Evolutionary conservation across 23 tunicate species (phyloP).

Genomic region (Oikopleura dioica): DNA sequence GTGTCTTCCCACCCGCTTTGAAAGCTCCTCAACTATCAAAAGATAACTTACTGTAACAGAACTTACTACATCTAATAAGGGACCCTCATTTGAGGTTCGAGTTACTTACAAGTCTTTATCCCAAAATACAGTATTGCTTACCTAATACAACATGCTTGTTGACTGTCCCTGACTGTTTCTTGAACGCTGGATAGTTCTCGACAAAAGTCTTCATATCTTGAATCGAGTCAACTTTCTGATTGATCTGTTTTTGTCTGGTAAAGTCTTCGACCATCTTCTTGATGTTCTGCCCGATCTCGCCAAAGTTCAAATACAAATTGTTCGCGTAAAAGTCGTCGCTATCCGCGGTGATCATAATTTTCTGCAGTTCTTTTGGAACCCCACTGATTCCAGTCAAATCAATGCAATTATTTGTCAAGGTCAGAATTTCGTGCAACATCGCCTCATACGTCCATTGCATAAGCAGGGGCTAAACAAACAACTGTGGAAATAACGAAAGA

Average conservation of each 20-base stretch:
- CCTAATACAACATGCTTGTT: conserved; percentile 63
- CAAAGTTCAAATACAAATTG: conserved; percentile 76
- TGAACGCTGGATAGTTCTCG: conserved; percentile 94
- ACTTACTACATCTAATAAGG: background rate
- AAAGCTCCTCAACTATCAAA: conserved; percentile 57
- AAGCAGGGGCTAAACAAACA: background rate
- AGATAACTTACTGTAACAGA: background rate
- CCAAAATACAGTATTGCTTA: background rate
- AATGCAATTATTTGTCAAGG: conserved; percentile 54
- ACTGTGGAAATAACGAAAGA: background rate
- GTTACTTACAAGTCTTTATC: background rate
- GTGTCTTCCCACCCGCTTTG: conserved; percentile 27
- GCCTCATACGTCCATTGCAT: conserved; percentile 98
- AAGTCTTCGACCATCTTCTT: conserved; percentile 75
- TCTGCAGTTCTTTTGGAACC: conserved; percentile 13
- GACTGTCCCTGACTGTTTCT: conserved; percentile 93
- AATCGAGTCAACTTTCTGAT: conserved; percentile 76
- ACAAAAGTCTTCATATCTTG: conserved; percentile 95
- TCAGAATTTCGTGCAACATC: conserved; percentile 87
- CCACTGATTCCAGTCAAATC: conserved; percentile 38
- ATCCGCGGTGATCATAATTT: background rate
- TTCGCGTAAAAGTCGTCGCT: background rate
- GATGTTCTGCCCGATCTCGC: conserved; percentile 84
- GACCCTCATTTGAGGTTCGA: background rate
- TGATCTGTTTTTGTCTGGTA: conserved; percentile 51